Evolutionary conservation across 1,140 invertebrate genomes (phyloP).

Genomic region (Lepidurus packardi): DNA sequence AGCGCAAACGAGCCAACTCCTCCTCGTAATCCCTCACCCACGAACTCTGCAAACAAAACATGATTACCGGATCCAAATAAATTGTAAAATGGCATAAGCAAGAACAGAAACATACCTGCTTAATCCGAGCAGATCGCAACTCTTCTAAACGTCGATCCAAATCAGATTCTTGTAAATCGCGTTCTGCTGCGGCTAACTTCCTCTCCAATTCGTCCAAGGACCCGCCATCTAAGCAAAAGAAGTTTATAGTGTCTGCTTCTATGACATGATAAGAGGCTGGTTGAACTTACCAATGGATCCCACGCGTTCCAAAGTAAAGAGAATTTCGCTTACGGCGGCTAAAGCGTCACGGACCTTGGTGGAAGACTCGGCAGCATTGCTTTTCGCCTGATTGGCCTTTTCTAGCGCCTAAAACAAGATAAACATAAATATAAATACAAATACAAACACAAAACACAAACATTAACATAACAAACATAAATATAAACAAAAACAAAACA

Average conservation of each 20-base stretch:
- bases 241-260: not conserved
- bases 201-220: conserved; percentile 65
- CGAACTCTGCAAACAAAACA: conserved; percentile 58
- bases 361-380: conserved; percentile 66
- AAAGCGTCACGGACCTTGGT: conserved; percentile 74
- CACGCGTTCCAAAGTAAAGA: conserved; percentile 68
- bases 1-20: conserved; percentile 63
- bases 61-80: conserved; percentile 9
- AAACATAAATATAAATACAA: conserved; percentile 32
- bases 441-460: conserved; percentile 24
- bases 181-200: conserved; percentile 65
- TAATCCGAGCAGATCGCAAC: conserved; percentile 60
- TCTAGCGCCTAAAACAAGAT: conserved; percentile 52
- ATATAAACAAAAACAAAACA: not conserved
- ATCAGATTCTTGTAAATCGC: conserved; percentile 63
- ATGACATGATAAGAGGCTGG: not conserved
- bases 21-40: conserved; percentile 75
- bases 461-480: not conserved
- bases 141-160: conserved; percentile 67
- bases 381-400: conserved; percentile 81
- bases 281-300: conserved; percentile 58
- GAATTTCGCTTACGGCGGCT: conserved; percentile 69
- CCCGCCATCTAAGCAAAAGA: conserved; percentile 50
- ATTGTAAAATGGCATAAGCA: not conserved
- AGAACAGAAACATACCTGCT: conserved; percentile 39